Evolutionary conservation across 2,113 vertebrate genomes (phyloP).

Genomic region (Serinus canaria): DNA sequence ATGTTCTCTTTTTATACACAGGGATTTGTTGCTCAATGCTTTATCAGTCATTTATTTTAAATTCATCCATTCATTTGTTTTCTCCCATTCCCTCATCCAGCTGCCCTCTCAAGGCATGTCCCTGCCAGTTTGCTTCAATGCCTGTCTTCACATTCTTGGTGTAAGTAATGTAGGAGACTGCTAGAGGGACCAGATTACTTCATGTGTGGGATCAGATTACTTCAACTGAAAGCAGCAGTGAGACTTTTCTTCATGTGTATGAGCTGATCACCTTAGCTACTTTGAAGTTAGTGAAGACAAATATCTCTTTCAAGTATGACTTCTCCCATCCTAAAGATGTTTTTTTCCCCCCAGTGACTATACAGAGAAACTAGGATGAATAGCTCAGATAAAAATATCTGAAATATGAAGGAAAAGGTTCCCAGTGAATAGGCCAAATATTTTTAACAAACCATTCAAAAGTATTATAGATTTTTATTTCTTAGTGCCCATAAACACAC

Average conservation of each 20-base stretch:
- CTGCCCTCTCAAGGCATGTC: not conserved
- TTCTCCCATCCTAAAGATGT: not conserved
- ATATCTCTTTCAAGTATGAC: not conserved
- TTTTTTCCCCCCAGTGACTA: not conserved
- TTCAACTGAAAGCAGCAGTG: not conserved
- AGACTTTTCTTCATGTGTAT: not conserved
- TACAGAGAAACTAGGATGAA: not conserved
- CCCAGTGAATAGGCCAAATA: not conserved
- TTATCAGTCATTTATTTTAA: not conserved
- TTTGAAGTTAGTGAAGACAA: not conserved
- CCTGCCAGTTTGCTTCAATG: not conserved
- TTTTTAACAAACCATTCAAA: not conserved
- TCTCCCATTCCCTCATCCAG: not conserved
- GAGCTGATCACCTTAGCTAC: not conserved
- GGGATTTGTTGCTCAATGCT: not conserved
- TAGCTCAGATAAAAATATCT: not conserved
- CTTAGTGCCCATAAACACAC: not conserved
- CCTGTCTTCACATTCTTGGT: not conserved
- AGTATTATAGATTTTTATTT: constrained; percentile 23
- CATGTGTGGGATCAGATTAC: not conserved
- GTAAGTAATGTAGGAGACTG: not conserved
- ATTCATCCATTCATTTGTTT: not conserved
- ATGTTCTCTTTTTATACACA: not conserved
- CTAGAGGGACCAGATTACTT: not conserved
- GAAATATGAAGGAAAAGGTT: not conserved